These are phyloP conservation scores for Thaumetopoea pityocampa DNA, from an alignment of 1,140 invertebrate genomes.

Conservation along the genomic window DNA sequence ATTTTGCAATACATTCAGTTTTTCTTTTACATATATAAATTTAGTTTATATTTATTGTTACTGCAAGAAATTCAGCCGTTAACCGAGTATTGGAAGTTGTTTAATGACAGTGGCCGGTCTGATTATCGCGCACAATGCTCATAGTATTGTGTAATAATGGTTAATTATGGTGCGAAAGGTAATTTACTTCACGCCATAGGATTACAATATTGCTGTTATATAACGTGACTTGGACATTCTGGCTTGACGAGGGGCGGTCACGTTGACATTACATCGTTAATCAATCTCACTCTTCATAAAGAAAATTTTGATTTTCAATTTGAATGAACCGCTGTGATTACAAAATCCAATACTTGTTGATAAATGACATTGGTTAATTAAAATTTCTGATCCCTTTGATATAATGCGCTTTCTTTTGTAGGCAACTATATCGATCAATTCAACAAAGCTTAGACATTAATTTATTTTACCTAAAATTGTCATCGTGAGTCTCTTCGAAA, in stretches of 20 bases:
- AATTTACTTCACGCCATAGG: slow-evolving; percentile 54
- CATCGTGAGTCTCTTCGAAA: too few relatives aligned
- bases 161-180: slow-evolving; percentile 54
- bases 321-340: slow-evolving; percentile 48
- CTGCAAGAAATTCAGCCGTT: too few relatives aligned
- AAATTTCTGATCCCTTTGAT: slow-evolving; percentile 22
- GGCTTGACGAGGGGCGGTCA: slow-evolving; percentile 37
- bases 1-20: too few relatives aligned
- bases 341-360: slow-evolving; percentile 47
- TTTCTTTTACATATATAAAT: too few relatives aligned
- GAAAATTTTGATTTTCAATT: slow-evolving; percentile 68
- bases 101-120: neutral
- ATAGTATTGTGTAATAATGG: slow-evolving; percentile 37
- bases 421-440: too few relatives aligned
- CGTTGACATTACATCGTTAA: slow-evolving; percentile 62
- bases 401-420: slow-evolving; percentile 7
- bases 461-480: too few relatives aligned
- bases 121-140: slow-evolving; percentile 1
- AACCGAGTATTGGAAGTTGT: too few relatives aligned
- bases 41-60: too few relatives aligned
- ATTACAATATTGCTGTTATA: slow-evolving; percentile 65
- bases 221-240: slow-evolving; percentile 56
- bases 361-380: slow-evolving; percentile 53
- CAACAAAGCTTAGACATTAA: too few relatives aligned
- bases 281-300: slow-evolving; percentile 56